These are phyloP conservation scores for Oreochromis spilurus DNA, from an alignment of 2,113 vertebrate species.

Conservation along the genomic window DNA sequence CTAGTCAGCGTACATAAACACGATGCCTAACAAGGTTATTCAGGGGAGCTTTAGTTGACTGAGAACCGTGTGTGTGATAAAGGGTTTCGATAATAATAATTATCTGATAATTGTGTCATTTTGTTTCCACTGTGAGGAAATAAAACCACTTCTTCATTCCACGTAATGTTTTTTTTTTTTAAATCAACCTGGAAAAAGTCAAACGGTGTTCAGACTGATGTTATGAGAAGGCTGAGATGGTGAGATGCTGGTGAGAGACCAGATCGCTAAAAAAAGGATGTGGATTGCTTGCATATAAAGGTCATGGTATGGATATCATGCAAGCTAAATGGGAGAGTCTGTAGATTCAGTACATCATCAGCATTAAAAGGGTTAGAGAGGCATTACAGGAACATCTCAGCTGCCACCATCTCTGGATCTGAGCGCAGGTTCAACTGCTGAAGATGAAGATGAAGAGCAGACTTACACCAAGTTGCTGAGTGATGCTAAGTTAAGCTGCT, in stretches of 20 bases:
- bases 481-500: constrained; percentile 86
- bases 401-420: neutral
- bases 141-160: neutral
- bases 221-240: constrained; percentile 55
- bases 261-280: constrained; percentile 28
- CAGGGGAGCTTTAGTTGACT: neutral
- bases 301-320: constrained; percentile 58
- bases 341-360: neutral
- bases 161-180: neutral
- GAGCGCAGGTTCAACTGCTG: neutral
- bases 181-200: neutral
- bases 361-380: neutral
- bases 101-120: neutral
- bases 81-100: neutral
- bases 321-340: constrained; percentile 25
- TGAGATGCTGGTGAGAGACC: constrained; percentile 54
- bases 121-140: neutral
- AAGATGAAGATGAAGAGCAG: neutral
- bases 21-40: neutral
- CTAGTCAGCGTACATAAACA: neutral
- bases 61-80: neutral
- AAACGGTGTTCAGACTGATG: constrained; percentile 18
- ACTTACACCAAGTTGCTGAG: constrained; percentile 94
- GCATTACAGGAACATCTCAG: neutral
- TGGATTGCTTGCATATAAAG: constrained; percentile 46